These are phyloP conservation scores for Saccostrea cuccullata DNA, from an alignment of 1,140 invertebrate species.

Conservation along the genomic window DNA sequence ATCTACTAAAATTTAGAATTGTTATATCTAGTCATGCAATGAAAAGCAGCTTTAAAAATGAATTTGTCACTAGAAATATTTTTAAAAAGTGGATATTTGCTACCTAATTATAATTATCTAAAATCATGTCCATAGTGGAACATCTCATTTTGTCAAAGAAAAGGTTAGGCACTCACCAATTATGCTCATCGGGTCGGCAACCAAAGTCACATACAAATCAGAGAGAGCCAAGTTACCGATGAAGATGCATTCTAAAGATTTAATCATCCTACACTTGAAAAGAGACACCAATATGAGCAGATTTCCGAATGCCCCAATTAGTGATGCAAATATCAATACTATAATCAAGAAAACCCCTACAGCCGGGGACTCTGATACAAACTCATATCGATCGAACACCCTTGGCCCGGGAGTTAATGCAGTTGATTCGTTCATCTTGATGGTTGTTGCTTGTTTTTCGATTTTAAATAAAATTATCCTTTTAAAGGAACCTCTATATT, in stretches of 20 bases:
- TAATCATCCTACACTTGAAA: slow-evolving; percentile 47
- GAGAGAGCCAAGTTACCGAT: slow-evolving; percentile 60
- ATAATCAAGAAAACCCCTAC: slow-evolving; percentile 51
- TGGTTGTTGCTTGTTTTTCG: too few species aligned
- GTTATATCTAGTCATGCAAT: too few species aligned
- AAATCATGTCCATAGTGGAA: too few species aligned
- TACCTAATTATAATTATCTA: too few species aligned
- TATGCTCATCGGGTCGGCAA: slow-evolving; percentile 60
- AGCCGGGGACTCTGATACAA: slow-evolving; percentile 43
- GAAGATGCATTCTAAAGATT: slow-evolving; percentile 58
- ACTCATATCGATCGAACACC: slow-evolving; percentile 35
- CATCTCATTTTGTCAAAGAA: too few species aligned
- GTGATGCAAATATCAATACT: slow-evolving; percentile 46
- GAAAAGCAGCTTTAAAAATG: too few species aligned
- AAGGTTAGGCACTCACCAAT: slow-evolving; percentile 50
- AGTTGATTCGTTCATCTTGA: neutral
- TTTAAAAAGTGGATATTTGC: too few species aligned
- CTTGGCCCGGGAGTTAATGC: neutral
- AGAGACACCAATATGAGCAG: slow-evolving; percentile 55
- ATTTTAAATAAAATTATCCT: too few species aligned
- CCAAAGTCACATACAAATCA: slow-evolving; percentile 57
- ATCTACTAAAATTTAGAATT: too few species aligned
- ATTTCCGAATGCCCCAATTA: slow-evolving; percentile 57
- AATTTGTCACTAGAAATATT: too few species aligned
- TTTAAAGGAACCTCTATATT: too few species aligned